Conservation (phyloP, 2,888 invertebrate genomes). For the Exephanes ischioxanthus region DNA sequence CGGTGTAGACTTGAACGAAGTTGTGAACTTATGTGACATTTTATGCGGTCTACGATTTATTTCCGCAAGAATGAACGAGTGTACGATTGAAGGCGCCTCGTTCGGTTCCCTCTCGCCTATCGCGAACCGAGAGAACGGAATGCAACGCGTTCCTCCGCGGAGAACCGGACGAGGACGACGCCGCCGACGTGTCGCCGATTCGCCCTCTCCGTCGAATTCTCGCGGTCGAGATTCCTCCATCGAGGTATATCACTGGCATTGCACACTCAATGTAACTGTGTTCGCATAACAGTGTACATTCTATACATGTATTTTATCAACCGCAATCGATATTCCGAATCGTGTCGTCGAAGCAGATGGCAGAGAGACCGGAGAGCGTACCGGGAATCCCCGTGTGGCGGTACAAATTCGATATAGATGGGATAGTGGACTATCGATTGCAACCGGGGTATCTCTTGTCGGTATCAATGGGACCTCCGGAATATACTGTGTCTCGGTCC, state of each 20-base stretch:
- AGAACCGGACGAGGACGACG: slow-evolving; percentile 28
- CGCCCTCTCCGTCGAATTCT: slow-evolving; percentile 50
- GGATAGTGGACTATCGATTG: slow-evolving; percentile 33
- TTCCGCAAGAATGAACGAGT: too few relatives aligned
- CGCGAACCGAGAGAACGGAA: slow-evolving; percentile 53
- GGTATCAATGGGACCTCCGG: slow-evolving; percentile 15
- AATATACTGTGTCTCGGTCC: slow-evolving; percentile 3
- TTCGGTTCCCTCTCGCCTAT: slow-evolving; percentile 17
- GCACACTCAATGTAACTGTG: neutral
- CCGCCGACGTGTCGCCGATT: slow-evolving; percentile 55
- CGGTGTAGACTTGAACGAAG: too few relatives aligned
- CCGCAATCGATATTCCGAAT: slow-evolving; percentile 58
- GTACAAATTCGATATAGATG: slow-evolving; percentile 35
- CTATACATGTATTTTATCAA: neutral
- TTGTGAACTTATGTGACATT: too few relatives aligned
- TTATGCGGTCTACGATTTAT: too few relatives aligned
- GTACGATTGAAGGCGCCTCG: too few relatives aligned
- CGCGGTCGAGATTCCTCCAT: slow-evolving; percentile 47
- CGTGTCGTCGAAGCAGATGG: slow-evolving; percentile 39
- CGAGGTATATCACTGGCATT: neutral
- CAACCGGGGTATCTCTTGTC: slow-evolving; percentile 19
- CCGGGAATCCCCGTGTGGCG: slow-evolving; percentile 21
- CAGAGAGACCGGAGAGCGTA: slow-evolving; percentile 46
- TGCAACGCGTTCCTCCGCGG: slow-evolving; percentile 48
- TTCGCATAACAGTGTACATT: slow-evolving; percentile 6